phyloP scores from a whole-genome alignment of 1,140 invertebrate genomes.

The Musca vetustissima region DNA sequence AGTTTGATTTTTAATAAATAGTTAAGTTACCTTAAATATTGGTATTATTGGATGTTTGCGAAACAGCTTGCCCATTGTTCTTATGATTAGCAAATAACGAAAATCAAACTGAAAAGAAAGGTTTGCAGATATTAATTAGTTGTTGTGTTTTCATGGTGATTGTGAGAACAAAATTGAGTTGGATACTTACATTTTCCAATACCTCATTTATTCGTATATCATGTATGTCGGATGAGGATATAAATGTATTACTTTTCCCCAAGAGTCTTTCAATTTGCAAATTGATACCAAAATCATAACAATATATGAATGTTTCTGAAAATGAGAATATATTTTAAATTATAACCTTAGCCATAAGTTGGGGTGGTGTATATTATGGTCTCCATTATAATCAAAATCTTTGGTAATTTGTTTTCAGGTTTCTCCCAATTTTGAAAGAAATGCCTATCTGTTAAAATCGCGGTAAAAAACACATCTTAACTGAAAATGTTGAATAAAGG shows the following conservation, averaged over 20 bases:
- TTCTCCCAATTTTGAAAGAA: too few relatives aligned
- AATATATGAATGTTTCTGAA: conserved; percentile 59
- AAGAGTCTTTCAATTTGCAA: conserved; percentile 54
- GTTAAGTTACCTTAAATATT: conserved; percentile 42
- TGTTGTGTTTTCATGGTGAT: too few relatives aligned
- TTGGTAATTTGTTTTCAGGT: too few relatives aligned
- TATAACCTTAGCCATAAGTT: too few relatives aligned
- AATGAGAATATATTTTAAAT: conserved; percentile 24
- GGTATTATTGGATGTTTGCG: conserved; percentile 38
- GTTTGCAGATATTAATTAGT: too few relatives aligned
- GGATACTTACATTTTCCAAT: conserved; percentile 58
- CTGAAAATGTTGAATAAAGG: too few relatives aligned
- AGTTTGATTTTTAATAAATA: conserved; percentile 5
- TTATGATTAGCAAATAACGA: conserved; percentile 54
- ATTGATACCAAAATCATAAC: conserved; percentile 61
- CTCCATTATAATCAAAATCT: too few relatives aligned
- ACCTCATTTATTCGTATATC: conserved; percentile 66
- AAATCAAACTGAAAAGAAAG: conserved; percentile 57
- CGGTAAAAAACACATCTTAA: too few relatives aligned
- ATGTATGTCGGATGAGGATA: conserved; percentile 59
- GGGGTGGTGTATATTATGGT: too few relatives aligned
- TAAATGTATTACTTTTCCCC: conserved; percentile 54
- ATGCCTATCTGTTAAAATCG: too few relatives aligned
- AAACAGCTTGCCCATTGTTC: conserved; percentile 45
- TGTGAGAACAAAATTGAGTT: conserved; percentile 8